phyloP scores from a whole-genome alignment of 2,888 invertebrate genomes.

The Iphiclides podalirius region DNA sequence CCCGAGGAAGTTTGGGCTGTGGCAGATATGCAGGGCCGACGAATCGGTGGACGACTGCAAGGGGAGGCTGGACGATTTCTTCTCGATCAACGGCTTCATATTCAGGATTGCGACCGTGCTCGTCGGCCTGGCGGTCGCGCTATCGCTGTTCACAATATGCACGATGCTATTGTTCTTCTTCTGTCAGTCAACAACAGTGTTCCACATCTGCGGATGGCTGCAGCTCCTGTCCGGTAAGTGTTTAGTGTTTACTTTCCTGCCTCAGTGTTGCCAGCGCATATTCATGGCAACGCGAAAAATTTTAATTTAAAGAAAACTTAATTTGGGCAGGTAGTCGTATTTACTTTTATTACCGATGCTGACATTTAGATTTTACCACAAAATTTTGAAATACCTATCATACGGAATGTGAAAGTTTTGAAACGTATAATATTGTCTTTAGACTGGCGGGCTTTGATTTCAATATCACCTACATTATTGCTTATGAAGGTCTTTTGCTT shows the following conservation, averaged over 20 bases:
- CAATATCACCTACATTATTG: background rate
- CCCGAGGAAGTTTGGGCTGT: conserved; percentile 95
- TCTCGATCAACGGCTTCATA: conserved; percentile 89
- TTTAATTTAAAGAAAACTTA: too few species aligned
- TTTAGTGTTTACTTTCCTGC: conserved; percentile 27
- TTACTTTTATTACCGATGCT: too few species aligned
- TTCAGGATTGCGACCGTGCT: conserved; percentile 94
- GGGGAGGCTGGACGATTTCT: conserved; percentile 90
- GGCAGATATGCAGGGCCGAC: conserved; percentile 91
- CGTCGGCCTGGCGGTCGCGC: conserved; percentile 90
- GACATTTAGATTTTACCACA: background rate
- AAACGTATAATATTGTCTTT: background rate
- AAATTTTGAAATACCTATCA: background rate
- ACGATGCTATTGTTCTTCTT: conserved; percentile 96
- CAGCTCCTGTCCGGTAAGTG: conserved; percentile 95
- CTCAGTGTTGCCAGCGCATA: background rate
- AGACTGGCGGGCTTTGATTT: background rate
- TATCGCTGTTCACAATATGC: conserved; percentile 92
- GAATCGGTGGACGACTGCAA: conserved; percentile 90
- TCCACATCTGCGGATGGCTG: conserved; percentile 96
- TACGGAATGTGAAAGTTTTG: background rate
- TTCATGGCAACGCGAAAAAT: too few species aligned
- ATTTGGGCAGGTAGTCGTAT: too few species aligned
- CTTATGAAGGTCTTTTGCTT: background rate
- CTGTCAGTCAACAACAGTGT: conserved; percentile 94